Evolutionary conservation across 2,797 vertebrate genomes (phyloP), one percentile per base, ranked within the genome.

Genomic region (Hirundo rustica): DNA sequence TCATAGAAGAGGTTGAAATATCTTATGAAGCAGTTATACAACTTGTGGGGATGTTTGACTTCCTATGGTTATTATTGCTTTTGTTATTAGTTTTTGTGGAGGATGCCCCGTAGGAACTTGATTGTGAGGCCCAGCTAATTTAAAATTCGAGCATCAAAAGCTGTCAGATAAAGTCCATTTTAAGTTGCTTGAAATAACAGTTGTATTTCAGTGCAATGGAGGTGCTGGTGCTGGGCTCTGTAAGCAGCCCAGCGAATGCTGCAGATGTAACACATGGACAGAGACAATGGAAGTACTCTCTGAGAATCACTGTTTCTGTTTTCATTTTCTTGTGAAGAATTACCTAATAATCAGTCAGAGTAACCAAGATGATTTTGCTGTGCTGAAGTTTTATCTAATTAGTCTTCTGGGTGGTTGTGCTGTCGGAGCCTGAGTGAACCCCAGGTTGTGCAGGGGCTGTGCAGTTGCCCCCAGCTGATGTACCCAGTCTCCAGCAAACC

Each of bases 41-140:
- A 44, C 85, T 88, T 67, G 60, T 80, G 87, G 75, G 81, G 38
- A 16, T 75, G 64, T 76, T 78, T 85, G 70, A 16, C 68, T 91
- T 93, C 44, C 72, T 38, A 2, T 45, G 26, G 53, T 74, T 80
- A 77, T 94, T 95, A 88, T 51, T 91, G 58, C 32, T 58, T 5
- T 20, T 61, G 60, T 94, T 95, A 89, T 90, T 93, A 80, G 82
- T 55, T 95, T 94, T 86, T 76, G 82, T 84, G 82, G 54, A 20
- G 0, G 7, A 27, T 94, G 85, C 66, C 89, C 89, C 79, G 14
- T 30, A 88, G 94, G 89, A 88, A n/a, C 45, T 79, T 60, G 47
- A 34, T 27, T 47, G 82, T 81, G 72, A 92, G 26, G 32, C 73
- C n/a, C 23, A 82, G 5, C 64, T 86, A 22, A 94, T 88, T 92